Evolutionary conservation across 2,113 vertebrate genomes (phyloP).

Genomic region (Plecturocebus donacophilus): DNA sequence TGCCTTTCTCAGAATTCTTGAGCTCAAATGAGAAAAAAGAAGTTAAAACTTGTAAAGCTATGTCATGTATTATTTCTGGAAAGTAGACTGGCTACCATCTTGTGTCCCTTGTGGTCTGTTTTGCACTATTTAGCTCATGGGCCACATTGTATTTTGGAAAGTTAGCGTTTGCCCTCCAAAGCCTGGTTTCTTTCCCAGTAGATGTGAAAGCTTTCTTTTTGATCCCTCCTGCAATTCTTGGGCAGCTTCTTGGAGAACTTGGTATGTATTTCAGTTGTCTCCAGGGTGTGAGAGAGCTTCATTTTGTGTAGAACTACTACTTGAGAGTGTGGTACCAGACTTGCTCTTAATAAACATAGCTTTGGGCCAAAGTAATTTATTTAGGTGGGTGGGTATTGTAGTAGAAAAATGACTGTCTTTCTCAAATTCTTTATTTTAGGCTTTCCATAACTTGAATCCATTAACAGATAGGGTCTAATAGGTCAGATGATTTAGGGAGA

Average conservation of each 20-base stretch:
- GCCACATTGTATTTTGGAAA: not conserved
- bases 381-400: not conserved
- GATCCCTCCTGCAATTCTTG: not conserved
- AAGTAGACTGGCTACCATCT: not conserved
- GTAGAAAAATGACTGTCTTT: not conserved
- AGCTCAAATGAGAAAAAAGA: not conserved
- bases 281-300: not conserved
- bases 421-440: slow-evolving; percentile 26
- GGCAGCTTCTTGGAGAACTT: not conserved
- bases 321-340: not conserved
- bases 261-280: not conserved
- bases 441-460: not conserved
- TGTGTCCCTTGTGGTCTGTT: not conserved
- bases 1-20: slow-evolving; percentile 8
- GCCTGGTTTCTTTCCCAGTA: not conserved
- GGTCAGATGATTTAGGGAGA: not conserved
- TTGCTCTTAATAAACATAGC: not conserved
- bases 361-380: not conserved
- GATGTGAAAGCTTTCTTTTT: not conserved
- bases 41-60: not conserved
- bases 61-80: not conserved
- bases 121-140: not conserved
- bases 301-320: not conserved
- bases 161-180: not conserved
- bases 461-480: not conserved